Evolutionary conservation across 2,888 invertebrate species (phyloP), one percentile per base, ranked within the genome.

Genomic region (Calliopum simillimum): DNA sequence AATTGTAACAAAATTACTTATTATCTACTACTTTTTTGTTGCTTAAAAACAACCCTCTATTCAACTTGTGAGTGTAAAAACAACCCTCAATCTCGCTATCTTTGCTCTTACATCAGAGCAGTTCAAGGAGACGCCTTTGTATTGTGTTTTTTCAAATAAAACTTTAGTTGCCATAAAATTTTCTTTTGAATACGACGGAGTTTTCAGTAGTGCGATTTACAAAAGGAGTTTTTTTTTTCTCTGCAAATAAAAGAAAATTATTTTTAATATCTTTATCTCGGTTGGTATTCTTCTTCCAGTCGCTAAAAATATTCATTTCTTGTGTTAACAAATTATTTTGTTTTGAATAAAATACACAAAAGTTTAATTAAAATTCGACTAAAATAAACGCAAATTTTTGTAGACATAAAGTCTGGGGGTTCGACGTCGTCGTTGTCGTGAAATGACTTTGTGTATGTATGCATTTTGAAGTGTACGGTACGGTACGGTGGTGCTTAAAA

Each of bases 131-230:
- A 67, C 58, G 67, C 59, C 56, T 67, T 67, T 58, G 67, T 21
- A 44, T 65, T 53, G 55, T 65, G 43, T 67, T 67, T 46, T 8
- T 46, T 14, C 25, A 47, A 33, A 46, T 14, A 25, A 33, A 41
- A 33, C 14, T 70, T 68, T 53, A 73, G 71, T 73, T 64, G 64
- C 61, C 68, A 59, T 56, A 71, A 68, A 73, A 68, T 70, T 68
- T 73, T 71, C 69, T 53, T 56, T 33, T 53, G 69, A 69, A 58
- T 23, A 73, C 65, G 71, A 70, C 71, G 69, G 47, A 51, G 25
- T 51, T 55, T 49, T 62, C 43, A 53, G 33, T 62, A 53, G 33
- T 62, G 19, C 33, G 46, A n/a, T 44, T 62, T 43, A 5, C 47
- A 47, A n/a, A 8, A n/a, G 14, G 47, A 56, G 23, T 49, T 33